Percentiles rank a stretch among this genome's conserved stretches.
Evolutionary conservation across 1,140 invertebrate genomes (phyloP).

Genomic region (Lepidurus couesii): DNA sequence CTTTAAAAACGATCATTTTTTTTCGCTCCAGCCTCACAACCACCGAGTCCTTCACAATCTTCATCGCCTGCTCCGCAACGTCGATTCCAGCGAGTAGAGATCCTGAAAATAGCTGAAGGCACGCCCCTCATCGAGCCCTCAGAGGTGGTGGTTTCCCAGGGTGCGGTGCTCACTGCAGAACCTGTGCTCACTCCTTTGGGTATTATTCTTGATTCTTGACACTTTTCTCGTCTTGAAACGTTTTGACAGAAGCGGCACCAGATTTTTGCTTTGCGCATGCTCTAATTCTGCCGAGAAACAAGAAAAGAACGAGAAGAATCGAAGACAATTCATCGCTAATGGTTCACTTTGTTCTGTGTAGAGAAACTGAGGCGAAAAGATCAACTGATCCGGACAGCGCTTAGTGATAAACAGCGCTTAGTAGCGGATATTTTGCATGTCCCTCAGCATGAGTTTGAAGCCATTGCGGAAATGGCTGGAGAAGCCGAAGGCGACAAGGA

Average conservation of each 20-base stretch:
- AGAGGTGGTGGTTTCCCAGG: slow-evolving; percentile 67
- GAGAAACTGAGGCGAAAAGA: slow-evolving; percentile 68
- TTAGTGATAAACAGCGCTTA: slow-evolving; percentile 65
- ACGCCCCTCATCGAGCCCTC: slow-evolving; percentile 69
- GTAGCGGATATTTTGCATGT: slow-evolving; percentile 70
- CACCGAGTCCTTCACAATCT: slow-evolving; percentile 31
- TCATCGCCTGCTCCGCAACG: slow-evolving; percentile 37
- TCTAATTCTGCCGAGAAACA: not conserved
- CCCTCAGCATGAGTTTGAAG: slow-evolving; percentile 61
- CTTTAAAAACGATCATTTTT: not conserved
- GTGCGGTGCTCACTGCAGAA: slow-evolving; percentile 67
- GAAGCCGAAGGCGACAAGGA: slow-evolving; percentile 52
- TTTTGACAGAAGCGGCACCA: slow-evolving; percentile 28
- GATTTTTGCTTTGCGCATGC: slow-evolving; percentile 26
- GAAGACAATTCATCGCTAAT: too few relatives aligned
- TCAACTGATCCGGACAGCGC: slow-evolving; percentile 59
- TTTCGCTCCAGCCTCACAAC: not conserved
- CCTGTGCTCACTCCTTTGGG: slow-evolving; percentile 71
- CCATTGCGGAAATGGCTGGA: slow-evolving; percentile 58
- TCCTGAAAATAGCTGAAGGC: slow-evolving; percentile 49
- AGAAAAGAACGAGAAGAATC: not conserved
- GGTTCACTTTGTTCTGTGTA: slow-evolving; percentile 39
- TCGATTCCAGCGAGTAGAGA: slow-evolving; percentile 45
- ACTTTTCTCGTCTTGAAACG: not conserved
- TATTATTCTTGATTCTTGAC: slow-evolving; percentile 44